phyloP scores from a whole-genome alignment of 2,113 vertebrate species.

The Marmota monax region DNA sequence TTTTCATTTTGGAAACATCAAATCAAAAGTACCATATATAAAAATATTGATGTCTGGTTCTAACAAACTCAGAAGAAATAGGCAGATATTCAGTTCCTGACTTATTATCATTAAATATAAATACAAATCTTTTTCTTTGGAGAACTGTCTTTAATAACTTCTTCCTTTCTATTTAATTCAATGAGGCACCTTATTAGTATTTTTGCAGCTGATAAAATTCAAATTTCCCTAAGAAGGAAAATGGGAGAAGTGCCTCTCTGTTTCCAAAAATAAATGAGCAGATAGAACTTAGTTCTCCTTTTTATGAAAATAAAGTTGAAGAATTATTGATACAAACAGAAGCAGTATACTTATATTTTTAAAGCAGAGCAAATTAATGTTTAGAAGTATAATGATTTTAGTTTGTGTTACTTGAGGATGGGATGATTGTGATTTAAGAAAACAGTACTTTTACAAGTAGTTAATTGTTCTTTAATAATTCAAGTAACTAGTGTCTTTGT shows the following conservation, averaged over 20 bases:
- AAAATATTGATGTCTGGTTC: background rate
- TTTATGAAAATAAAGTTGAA: conserved; percentile 40
- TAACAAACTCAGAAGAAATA: conserved; percentile 20
- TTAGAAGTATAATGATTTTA: background rate
- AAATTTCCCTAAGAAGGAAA: background rate
- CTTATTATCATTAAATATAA: conserved; percentile 50
- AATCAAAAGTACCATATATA: background rate
- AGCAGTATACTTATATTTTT: conserved; percentile 1
- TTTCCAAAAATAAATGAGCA: conserved; percentile 28
- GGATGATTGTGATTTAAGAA: conserved; percentile 36
- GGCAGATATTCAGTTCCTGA: background rate
- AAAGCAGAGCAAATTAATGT: background rate
- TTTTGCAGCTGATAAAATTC: background rate
- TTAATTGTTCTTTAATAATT: background rate
- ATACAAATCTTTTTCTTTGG: conserved; percentile 39
- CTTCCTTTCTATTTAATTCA: background rate
- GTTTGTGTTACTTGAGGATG: background rate
- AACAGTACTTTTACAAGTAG: background rate
- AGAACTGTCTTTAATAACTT: conserved; percentile 2
- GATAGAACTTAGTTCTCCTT: background rate
- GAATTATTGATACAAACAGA: background rate
- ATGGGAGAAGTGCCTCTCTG: background rate
- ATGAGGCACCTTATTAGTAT: background rate
- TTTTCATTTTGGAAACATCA: conserved; percentile 6
- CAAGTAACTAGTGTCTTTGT: background rate